These are phyloP conservation scores for Sebastes iracundus DNA, from an alignment of 2,797 vertebrate genomes.

Conservation along the genomic window DNA sequence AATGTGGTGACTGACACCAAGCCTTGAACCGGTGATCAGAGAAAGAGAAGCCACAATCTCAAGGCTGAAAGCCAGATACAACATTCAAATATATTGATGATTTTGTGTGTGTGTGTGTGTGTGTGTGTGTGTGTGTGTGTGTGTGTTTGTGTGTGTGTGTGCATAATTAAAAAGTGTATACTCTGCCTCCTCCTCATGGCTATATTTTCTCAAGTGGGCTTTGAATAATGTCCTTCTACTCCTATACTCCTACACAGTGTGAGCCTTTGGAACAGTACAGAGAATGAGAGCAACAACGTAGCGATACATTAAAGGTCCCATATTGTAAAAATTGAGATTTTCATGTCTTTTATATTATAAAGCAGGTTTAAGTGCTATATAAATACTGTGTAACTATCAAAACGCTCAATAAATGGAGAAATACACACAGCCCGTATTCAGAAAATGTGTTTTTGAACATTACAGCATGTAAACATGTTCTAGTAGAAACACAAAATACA, in stretches of 20 bases:
- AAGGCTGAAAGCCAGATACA: neutral
- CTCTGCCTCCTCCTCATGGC: neutral
- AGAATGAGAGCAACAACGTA: neutral
- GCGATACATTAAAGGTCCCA: no score
- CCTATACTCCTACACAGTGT: neutral
- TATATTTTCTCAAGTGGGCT: neutral
- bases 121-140: no score
- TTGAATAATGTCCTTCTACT: neutral
- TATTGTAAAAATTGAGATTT: no score
- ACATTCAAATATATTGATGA: neutral
- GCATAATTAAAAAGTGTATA: constrained; percentile 4
- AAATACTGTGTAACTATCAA: no score
- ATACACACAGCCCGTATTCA: no score
- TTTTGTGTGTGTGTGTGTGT: neutral
- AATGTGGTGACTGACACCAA: neutral
- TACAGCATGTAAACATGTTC: no score
- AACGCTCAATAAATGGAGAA: no score
- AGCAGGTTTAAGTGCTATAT: no score
- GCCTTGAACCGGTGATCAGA: neutral
- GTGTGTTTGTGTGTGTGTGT: neutral
- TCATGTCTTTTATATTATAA: no score
- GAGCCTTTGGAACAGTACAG: neutral
- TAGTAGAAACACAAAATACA: no score
- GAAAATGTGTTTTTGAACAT: no score
- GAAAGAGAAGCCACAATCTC: neutral